Conservation (phyloP, 2,888 invertebrate genomes). For the Prosapia bicincta region DNA sequence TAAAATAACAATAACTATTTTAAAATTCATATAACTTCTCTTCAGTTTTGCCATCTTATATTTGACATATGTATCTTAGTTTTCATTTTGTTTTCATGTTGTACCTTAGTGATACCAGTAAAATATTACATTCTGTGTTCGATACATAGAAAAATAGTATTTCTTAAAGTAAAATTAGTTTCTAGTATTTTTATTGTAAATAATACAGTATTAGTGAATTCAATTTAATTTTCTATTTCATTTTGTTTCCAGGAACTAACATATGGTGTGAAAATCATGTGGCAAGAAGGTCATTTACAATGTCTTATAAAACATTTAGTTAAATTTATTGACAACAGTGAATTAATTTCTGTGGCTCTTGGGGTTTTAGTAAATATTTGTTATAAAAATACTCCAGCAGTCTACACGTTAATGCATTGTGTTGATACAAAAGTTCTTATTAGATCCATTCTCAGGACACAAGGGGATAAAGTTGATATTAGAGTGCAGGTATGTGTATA, state of each 20-base stretch:
- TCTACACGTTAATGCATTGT: slow-evolving; percentile 67
- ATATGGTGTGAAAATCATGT: slow-evolving; percentile 72
- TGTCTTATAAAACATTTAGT: slow-evolving; percentile 64
- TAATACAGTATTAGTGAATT: too few relatives aligned
- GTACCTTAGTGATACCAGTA: too few relatives aligned
- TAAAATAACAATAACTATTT: too few relatives aligned
- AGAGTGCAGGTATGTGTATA: slow-evolving; percentile 48
- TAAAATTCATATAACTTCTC: too few relatives aligned
- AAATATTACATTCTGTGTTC: too few relatives aligned
- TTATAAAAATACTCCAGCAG: slow-evolving; percentile 71
- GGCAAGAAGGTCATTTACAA: slow-evolving; percentile 74
- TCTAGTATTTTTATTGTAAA: too few relatives aligned
- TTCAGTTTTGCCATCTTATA: too few relatives aligned
- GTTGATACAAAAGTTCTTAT: slow-evolving; percentile 68
- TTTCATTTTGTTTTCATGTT: too few relatives aligned
- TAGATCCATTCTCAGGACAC: slow-evolving; percentile 57
- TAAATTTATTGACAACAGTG: slow-evolving; percentile 58
- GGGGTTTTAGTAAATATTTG: slow-evolving; percentile 75
- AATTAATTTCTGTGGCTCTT: slow-evolving; percentile 53
- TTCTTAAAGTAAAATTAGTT: too few relatives aligned
- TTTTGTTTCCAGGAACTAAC: slow-evolving; percentile 61
- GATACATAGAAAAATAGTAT: too few relatives aligned
- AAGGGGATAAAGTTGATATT: slow-evolving; percentile 47
- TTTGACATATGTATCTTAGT: too few relatives aligned
- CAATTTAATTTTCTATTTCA: too few relatives aligned